Percentiles rank a stretch among this genome's conserved stretches.
Evolutionary conservation across 2,797 vertebrate genomes (phyloP).

Genomic region (Graptemys geographica): DNA sequence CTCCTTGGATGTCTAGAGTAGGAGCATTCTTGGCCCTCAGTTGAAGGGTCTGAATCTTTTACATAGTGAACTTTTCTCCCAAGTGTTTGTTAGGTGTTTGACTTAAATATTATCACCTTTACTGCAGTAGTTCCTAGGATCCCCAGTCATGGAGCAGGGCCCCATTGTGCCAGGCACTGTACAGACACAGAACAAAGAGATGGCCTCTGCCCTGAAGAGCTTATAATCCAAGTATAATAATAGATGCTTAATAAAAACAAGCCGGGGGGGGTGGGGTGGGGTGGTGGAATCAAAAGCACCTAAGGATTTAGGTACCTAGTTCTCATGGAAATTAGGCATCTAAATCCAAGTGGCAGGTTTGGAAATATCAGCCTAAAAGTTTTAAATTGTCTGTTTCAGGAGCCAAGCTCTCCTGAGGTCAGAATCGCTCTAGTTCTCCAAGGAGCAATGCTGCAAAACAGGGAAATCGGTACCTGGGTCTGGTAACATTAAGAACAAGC

Average conservation of each 20-base stretch:
- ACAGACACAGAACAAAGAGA: neutral
- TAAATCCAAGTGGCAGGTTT: neutral
- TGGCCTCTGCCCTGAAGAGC: neutral
- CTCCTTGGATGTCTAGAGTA: neutral
- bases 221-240: neutral
- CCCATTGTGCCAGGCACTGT: neutral
- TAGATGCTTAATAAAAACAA: neutral
- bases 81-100: neutral
- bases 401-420: neutral
- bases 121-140: neutral
- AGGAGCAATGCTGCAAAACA: neutral
- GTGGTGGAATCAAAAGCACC: neutral
- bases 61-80: neutral
- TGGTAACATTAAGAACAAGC: neutral
- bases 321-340: neutral
- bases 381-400: neutral
- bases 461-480: neutral
- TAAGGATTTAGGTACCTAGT: neutral
- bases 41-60: neutral
- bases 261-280: fast-evolving
- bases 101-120: neutral
- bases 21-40: neutral
- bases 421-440: neutral
- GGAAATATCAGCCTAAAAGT: neutral
- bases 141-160: neutral